Evolutionary conservation across 2,888 invertebrate species (phyloP), one percentile per base, ranked within the genome.

Genomic region (Thereva unica): DNA sequence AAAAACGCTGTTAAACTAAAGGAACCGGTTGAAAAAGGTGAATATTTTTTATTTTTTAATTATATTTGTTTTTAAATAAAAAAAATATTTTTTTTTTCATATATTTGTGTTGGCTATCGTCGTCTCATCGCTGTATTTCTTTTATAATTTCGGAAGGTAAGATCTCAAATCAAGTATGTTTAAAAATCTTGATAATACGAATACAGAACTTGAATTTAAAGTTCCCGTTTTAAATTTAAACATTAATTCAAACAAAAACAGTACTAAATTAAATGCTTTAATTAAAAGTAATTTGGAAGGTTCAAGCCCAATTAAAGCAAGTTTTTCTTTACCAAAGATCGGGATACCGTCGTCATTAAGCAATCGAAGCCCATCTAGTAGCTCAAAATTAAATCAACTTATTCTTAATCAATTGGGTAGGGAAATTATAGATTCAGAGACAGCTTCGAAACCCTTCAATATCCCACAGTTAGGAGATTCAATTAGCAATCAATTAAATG

Each of bases 1-100:
- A 54, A 23, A 35, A 9, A 9, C 34, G 34, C 12, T 1, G 10
- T 7, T 9, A 54, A 71, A 10, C 77, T 77, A 47, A 70, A 74
- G 65, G 73, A 64, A 4, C 37, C 67, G 10, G 8, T 63, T 6
- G 71, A 73, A 63, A 73, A 72, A 82, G 82, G 82, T 82, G 78
- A 23, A 23, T 23, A 23, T 23, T 23, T 23, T 23, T n/a, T n/a
- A n/a, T n/a, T n/a, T 2, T 23, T 23, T 23, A 23, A 23, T 23
- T 23, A 23, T 23, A 69, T 71, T 71, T 50, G 45, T 50, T 56
- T 57, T 38, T 23, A 9, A 34, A 59, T 38, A 57, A 52, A 54
- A 57, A 54, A 37, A 37, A 5, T 4, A 65, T 65, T 4, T 35
- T 50, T 40, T 37, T 9, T 42, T 52, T 1, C 35, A 54, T 5